A percentile compares a stretch with the other conserved stretches of the same genome.
phyloP scores from a whole-genome alignment of 1,140 invertebrate species.

The Ericerus pela region DNA sequence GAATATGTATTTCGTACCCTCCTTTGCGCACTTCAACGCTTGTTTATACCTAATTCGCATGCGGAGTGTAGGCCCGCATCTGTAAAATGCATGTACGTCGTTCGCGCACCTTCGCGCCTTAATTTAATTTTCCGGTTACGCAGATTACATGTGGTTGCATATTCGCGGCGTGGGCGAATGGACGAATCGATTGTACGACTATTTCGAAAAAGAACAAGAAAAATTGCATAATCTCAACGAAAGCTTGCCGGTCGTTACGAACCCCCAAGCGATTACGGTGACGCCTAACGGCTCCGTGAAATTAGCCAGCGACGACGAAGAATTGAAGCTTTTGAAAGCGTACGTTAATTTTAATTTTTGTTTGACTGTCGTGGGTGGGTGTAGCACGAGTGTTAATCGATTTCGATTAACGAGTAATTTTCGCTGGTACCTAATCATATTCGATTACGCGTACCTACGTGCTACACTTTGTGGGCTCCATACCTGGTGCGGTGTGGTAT shows the following conservation, averaged over 20 bases:
- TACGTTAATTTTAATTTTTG: neutral
- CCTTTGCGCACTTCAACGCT: no score
- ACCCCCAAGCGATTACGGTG: slow-evolving; percentile 26
- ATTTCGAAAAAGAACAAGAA: slow-evolving; percentile 68
- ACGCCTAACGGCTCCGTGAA: slow-evolving; percentile 25
- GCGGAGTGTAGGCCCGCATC: no score
- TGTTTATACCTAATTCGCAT: no score
- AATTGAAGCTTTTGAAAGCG: slow-evolving; percentile 15
- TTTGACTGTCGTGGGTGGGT: no score
- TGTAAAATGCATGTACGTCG: no score
- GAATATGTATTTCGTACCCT: neutral
- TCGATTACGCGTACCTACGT: no score
- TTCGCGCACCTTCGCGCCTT: neutral
- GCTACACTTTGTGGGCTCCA: no score
- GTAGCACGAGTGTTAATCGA: no score
- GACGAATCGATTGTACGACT: slow-evolving; percentile 78
- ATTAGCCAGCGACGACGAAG: slow-evolving; percentile 20
- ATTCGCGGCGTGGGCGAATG: slow-evolving; percentile 86
- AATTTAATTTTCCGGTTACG: slow-evolving; percentile 17
- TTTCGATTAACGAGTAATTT: no score
- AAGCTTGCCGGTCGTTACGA: slow-evolving; percentile 28
- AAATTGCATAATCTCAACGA: slow-evolving; percentile 46
- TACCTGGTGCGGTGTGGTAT: no score
- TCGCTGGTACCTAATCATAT: no score
- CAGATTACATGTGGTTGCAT: slow-evolving; percentile 84